These are phyloP conservation scores for Halcyon senegalensis DNA, from an alignment of 2,113 vertebrate genomes.

Conservation along the genomic window DNA sequence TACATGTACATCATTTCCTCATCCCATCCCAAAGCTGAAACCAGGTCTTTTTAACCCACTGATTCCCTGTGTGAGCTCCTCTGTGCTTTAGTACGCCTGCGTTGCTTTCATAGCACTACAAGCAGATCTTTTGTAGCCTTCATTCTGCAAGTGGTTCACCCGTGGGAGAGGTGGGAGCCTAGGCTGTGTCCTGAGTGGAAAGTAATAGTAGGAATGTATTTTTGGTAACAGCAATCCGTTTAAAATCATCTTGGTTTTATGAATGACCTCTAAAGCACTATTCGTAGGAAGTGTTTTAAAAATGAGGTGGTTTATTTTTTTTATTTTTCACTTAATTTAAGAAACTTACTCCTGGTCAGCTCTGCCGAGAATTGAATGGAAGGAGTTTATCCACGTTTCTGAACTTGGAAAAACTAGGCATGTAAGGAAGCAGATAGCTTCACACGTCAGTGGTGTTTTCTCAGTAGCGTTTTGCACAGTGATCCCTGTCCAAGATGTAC, in stretches of 20 bases:
- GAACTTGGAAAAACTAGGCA: neutral
- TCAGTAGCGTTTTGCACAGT: neutral
- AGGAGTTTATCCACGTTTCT: neutral
- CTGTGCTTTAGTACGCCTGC: neutral
- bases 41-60: slow-evolving; percentile 3
- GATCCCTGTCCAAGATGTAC: neutral
- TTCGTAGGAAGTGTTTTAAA: neutral
- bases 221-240: neutral
- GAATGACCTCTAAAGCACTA: neutral
- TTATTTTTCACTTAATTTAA: neutral
- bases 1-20: slow-evolving; percentile 35
- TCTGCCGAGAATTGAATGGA: neutral
- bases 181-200: neutral
- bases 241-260: neutral
- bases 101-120: neutral
- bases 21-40: neutral
- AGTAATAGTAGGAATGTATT: neutral
- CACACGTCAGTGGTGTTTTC: no score
- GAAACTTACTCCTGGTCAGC: neutral
- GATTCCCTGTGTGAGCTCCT: neutral
- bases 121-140: neutral
- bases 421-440: neutral
- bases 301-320: neutral
- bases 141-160: neutral
- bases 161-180: neutral